Evolutionary conservation across 2,113 vertebrate genomes (phyloP), one percentile per base, ranked within the genome.

Genomic region (Myanophis thanlyinensis): DNA sequence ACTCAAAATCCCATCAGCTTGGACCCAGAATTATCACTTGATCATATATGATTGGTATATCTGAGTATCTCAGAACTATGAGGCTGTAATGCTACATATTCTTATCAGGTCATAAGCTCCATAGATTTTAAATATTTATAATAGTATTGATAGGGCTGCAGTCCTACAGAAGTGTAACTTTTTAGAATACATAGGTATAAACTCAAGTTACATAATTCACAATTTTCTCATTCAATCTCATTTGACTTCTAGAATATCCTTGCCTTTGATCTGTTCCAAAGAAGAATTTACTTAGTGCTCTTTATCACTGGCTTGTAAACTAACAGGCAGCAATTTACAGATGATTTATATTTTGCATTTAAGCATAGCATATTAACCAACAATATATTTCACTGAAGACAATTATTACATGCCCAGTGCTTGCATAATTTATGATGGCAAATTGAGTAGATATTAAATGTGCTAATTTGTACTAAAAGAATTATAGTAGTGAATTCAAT

Each of bases 251-350:
- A 54, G 47, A 62, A 47, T 87, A 85, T 86, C 73, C 91, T 93
- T 89, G 18, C 73, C 84, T 85, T 91, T 27, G 51, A 1, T 0
- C 46, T 94, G 93, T 91, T 93, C 95, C 93, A 40, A 27, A 10
- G 94, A 59, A 46, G 85, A 95, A 94, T 88, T 54, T n/a, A 94
- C 23, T 56, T 56, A 84, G 80, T 91, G 91, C n/a, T 30, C 93
- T 93, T 49, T 94, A 94, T 94, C 92, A 85, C 73, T 49, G 52
- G 35, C 25, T 95, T 96, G n/a, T 92, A 91, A 96, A 96, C 93
- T 94, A 96, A 73, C 84, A 95, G 10, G 44, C 48, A 94, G 95
- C 92, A 85, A 95, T 93, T 94, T 89, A 89, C 53, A 92, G 54
- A 90, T 87, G 11, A n/a, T 94, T 93, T 93, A 51, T 95, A 46